Evolutionary conservation across 2,113 vertebrate species (phyloP).

Genomic region (Uropsilus gracilis): DNA sequence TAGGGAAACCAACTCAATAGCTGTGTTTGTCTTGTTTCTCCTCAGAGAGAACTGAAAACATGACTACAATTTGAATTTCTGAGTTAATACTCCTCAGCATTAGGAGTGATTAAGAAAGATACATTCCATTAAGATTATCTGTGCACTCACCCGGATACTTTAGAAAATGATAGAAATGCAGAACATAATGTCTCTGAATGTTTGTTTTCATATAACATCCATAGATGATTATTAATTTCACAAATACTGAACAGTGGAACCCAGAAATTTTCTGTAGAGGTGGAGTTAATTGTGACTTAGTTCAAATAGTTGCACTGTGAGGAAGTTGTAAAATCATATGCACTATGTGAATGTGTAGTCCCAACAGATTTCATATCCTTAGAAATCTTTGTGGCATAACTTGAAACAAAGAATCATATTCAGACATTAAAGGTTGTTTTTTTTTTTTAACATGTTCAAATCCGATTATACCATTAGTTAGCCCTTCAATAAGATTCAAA

Average conservation of each 20-base stretch:
- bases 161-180: slow-evolving; percentile 19
- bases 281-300: background rate
- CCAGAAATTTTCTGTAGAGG: background rate
- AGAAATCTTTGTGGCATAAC: background rate
- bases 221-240: background rate
- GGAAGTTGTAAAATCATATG: background rate
- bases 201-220: background rate
- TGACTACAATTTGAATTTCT: background rate
- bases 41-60: background rate
- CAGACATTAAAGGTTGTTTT: background rate
- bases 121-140: background rate
- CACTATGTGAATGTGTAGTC: background rate
- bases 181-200: background rate
- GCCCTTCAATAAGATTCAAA: background rate
- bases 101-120: background rate
- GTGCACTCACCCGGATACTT: background rate
- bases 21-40: background rate
- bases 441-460: background rate
- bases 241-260: background rate
- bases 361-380: background rate
- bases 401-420: background rate
- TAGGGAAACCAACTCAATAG: background rate
- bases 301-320: background rate
- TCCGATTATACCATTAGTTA: background rate
- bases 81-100: background rate